Evolutionary conservation across 2,797 vertebrate genomes (phyloP).

Genomic region (Synaphobranchus kaupii): DNA sequence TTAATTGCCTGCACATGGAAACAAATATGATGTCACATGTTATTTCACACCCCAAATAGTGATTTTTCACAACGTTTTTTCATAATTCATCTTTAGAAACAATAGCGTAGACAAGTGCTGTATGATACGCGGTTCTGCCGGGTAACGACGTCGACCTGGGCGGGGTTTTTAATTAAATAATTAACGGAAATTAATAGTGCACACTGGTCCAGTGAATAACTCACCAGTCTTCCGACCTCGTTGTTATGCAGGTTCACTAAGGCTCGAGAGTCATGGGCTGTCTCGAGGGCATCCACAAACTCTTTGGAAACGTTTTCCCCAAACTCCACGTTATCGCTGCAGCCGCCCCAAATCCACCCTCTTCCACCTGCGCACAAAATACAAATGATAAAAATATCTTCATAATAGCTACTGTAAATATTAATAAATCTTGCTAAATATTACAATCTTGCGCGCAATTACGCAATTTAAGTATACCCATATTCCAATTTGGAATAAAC

Average conservation of each 20-base stretch:
- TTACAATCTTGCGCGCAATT: background rate
- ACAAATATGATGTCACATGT: background rate
- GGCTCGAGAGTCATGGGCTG: slow-evolving; percentile 89
- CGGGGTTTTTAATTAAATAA: background rate
- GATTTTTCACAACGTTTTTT: background rate
- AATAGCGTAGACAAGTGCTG: background rate
- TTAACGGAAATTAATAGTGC: background rate
- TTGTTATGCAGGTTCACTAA: slow-evolving; percentile 96
- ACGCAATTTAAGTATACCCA: background rate
- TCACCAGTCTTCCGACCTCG: slow-evolving; percentile 88
- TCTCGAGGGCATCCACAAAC: slow-evolving; percentile 93
- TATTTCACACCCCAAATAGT: background rate
- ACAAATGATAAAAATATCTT: slow-evolving; percentile 16
- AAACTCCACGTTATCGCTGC: slow-evolving; percentile 93
- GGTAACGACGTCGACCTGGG: background rate
- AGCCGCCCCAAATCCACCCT: slow-evolving; percentile 98
- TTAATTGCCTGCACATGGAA: slow-evolving; percentile 80
- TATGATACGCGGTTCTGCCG: background rate
- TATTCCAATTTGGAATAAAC: background rate
- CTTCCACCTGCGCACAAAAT: slow-evolving; percentile 77
- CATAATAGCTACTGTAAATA: background rate
- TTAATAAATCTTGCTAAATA: background rate
- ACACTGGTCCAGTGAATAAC: slow-evolving; percentile 42
- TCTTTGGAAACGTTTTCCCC: slow-evolving; percentile 92
- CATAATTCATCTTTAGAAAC: background rate